phyloP scores from a whole-genome alignment of 2,113 vertebrate genomes.

The Orycteropus afer region DNA sequence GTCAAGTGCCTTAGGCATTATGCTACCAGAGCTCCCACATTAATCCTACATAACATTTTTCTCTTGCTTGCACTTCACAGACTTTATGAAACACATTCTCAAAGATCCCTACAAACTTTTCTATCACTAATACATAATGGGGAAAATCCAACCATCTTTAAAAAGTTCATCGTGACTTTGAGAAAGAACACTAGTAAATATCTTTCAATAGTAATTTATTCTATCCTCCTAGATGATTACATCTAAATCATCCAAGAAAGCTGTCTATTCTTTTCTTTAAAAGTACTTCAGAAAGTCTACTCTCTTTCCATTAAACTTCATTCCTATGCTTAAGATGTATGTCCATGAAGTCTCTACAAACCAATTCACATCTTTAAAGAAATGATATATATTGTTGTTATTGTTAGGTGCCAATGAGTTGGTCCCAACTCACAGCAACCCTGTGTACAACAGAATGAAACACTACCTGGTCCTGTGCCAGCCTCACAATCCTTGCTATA shows the following conservation, averaged over 20 bases:
- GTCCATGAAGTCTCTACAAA: background rate
- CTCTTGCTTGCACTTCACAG: background rate
- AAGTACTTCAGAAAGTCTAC: background rate
- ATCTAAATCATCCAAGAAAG: conserved; percentile 1
- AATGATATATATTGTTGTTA: background rate
- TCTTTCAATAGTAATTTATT: background rate
- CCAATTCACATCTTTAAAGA: background rate
- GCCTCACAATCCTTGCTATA: too few species aligned
- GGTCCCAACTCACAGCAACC: too few species aligned
- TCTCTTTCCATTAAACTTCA: background rate
- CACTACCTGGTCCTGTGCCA: too few species aligned
- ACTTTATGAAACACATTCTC: background rate
- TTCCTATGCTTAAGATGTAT: background rate
- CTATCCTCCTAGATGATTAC: background rate
- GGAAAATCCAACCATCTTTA: background rate
- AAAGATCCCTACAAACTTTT: background rate
- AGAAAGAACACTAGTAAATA: background rate
- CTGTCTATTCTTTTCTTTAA: background rate
- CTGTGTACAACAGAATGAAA: too few species aligned
- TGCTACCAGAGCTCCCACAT: too few species aligned
- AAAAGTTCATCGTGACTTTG: background rate
- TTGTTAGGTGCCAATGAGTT: too few species aligned
- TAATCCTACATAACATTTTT: background rate
- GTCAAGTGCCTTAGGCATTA: too few species aligned
- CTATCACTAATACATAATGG: background rate